Percentiles rank a stretch among this genome's conserved stretches.
Conservation (phyloP, 1,140 invertebrate species). For the Fragariocoptes setiger region DNA sequence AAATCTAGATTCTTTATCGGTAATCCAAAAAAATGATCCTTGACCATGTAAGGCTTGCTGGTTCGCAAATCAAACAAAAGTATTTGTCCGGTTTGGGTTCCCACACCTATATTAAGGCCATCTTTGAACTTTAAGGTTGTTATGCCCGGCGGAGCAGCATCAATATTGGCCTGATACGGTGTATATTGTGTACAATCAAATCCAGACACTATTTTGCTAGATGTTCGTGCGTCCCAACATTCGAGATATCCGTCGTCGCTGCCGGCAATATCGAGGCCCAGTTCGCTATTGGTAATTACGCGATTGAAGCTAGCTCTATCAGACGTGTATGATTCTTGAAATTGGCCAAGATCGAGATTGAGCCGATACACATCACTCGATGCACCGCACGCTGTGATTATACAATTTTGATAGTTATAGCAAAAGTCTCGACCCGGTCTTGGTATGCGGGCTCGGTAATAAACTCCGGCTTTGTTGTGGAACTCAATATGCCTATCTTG, state of each 20-base stretch:
- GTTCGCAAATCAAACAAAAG: constrained; percentile 78
- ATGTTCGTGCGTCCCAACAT: constrained; percentile 64
- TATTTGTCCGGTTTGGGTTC: constrained; percentile 57
- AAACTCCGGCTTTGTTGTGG: constrained; percentile 61
- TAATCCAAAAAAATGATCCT: constrained; percentile 76
- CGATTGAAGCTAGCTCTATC: constrained; percentile 44
- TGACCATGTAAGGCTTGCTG: constrained; percentile 49
- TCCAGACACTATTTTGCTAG: background rate
- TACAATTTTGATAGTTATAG: constrained; percentile 61
- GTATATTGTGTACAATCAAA: constrained; percentile 2
- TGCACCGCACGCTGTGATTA: constrained; percentile 62
- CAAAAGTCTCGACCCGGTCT: constrained; percentile 75
- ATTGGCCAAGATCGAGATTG: constrained; percentile 79
- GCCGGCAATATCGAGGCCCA: constrained; percentile 55
- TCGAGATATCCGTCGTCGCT: constrained; percentile 72
- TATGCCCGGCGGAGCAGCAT: constrained; percentile 31
- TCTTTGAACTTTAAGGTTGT: constrained; percentile 48
- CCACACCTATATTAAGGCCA: constrained; percentile 51
- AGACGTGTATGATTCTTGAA: constrained; percentile 45
- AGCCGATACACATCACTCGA: constrained; percentile 75
- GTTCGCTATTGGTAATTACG: constrained; percentile 52
- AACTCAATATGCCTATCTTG: constrained; percentile 59
- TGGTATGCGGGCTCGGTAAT: constrained; percentile 65
- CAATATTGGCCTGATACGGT: constrained; percentile 19
- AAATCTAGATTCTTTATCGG: constrained; percentile 71